Evolutionary conservation across 1,140 invertebrate genomes (phyloP).

Genomic region (Brachionus paranguensis): DNA sequence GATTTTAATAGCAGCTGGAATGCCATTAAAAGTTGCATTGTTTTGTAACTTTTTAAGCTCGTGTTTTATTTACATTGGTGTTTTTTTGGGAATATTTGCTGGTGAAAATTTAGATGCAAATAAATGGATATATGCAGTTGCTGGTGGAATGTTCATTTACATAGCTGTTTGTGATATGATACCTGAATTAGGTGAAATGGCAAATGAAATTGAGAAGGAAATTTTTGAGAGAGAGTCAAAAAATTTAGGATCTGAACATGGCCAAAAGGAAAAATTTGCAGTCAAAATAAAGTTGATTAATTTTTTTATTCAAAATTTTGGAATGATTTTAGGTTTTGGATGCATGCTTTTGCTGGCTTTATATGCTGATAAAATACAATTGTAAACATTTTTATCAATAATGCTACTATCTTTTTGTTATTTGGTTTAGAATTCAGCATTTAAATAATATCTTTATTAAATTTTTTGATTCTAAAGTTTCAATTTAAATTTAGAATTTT

Average conservation of each 20-base stretch:
- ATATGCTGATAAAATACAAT: background rate
- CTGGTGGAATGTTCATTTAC: slow-evolving; percentile 65
- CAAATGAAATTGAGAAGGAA: slow-evolving; percentile 29
- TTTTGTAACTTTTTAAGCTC: slow-evolving; percentile 66
- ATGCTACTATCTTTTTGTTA: background rate
- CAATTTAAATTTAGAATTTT: background rate
- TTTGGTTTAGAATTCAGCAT: background rate
- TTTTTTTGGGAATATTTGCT: slow-evolving; percentile 59
- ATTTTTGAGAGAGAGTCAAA: background rate
- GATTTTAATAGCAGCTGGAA: slow-evolving; percentile 61
- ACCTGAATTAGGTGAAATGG: slow-evolving; percentile 4
- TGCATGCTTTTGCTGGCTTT: slow-evolving; percentile 5
- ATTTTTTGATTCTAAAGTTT: background rate
- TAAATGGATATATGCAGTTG: slow-evolving; percentile 64
- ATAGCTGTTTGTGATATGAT: slow-evolving; percentile 63
- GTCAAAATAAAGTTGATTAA: background rate
- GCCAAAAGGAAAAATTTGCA: background rate
- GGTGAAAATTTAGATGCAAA: slow-evolving; percentile 55
- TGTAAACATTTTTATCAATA: background rate
- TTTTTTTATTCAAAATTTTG: slow-evolving; percentile 29
- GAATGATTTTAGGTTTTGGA: background rate
- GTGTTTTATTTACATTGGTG: slow-evolving; percentile 64
- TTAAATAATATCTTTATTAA: background rate
- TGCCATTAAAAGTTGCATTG: slow-evolving; percentile 62
- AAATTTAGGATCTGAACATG: background rate